These are phyloP conservation scores for Penelope pileata DNA, from an alignment of 2,113 vertebrate genomes.

Conservation along the genomic window DNA sequence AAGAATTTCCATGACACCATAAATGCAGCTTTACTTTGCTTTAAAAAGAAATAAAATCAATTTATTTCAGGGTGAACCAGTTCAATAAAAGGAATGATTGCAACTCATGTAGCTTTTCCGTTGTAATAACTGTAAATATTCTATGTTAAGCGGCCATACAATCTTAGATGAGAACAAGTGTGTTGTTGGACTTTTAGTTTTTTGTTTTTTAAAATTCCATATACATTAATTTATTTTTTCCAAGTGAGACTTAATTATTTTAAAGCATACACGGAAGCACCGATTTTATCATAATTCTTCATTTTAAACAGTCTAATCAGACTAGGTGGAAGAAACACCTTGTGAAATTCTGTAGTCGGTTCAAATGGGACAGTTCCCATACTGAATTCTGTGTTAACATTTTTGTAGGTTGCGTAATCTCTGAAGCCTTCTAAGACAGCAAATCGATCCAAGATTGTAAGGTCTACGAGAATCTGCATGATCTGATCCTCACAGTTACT, in stretches of 20 bases:
- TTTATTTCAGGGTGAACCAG: background rate
- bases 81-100: background rate
- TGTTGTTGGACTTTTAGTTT: background rate
- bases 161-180: background rate
- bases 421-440: background rate
- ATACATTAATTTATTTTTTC: background rate
- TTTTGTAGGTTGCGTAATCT: background rate
- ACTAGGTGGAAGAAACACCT: background rate
- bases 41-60: background rate
- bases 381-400: background rate
- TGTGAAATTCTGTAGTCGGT: background rate
- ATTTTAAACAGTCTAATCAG: background rate
- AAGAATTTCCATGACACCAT: background rate
- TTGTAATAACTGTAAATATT: background rate
- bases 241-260: background rate
- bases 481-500: background rate
- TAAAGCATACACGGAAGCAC: background rate
- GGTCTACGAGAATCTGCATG: background rate
- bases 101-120: background rate
- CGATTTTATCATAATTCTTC: no score
- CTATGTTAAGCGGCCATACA: background rate
- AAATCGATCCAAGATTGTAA: background rate
- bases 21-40: background rate
- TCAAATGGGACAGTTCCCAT: background rate
- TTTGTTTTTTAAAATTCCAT: background rate